Percentiles rank a stretch among this genome's conserved stretches.
Conservation (phyloP, 2,113 vertebrate genomes). For the Meleagris gallopavo region DNA sequence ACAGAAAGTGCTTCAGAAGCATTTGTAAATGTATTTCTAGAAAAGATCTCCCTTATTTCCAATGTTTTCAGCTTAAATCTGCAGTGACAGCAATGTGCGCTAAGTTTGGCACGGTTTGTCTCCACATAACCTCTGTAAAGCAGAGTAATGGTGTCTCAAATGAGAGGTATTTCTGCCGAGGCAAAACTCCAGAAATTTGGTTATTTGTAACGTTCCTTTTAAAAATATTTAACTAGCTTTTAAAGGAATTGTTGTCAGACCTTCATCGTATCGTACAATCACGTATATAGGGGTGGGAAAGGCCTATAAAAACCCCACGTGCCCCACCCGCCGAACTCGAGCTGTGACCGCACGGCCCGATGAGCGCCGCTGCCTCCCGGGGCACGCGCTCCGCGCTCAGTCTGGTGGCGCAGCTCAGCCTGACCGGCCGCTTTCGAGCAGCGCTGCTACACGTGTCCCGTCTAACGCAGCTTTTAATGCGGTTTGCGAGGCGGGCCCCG, state of each 20-base stretch:
- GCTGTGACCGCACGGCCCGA: not conserved
- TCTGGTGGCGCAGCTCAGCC: no score
- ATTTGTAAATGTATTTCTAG: not conserved
- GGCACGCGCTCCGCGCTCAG: no score
- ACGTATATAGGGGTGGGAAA: fast-evolving
- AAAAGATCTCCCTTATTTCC: not conserved
- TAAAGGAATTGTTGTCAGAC: fast-evolving
- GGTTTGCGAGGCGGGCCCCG: no score
- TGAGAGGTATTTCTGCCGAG: not conserved
- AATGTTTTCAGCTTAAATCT: not conserved
- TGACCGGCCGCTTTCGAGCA: not conserved
- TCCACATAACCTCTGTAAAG: not conserved
- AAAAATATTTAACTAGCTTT: not conserved
- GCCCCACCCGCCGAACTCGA: fast-evolving
- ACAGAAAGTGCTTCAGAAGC: not conserved
- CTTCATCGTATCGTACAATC: fast-evolving
- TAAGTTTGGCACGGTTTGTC: not conserved
- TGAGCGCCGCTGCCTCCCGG: no score
- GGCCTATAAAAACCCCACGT: fast-evolving
- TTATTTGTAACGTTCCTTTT: not conserved
- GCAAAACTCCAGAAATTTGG: not conserved
- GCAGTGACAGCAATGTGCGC: not conserved
- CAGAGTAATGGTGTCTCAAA: fast-evolving
- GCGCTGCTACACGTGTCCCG: no score
- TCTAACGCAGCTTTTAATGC: no score